Evolutionary conservation across 2,797 vertebrate genomes (phyloP).

Genomic region (Rallus crepitans): DNA sequence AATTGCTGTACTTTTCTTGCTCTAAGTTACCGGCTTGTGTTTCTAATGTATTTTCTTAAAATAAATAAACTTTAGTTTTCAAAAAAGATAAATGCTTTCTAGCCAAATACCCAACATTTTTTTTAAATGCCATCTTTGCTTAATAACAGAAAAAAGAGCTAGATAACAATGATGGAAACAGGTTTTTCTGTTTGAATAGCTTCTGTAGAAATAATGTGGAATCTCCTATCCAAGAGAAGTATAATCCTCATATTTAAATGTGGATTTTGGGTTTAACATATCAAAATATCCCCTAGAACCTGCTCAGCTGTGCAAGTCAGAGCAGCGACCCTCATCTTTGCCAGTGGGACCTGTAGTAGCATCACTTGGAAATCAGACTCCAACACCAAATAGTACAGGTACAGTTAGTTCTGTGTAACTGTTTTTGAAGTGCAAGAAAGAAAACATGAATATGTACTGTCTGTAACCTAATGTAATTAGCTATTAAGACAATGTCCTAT

Average conservation of each 20-base stretch:
- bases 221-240: background rate
- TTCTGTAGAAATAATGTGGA: background rate
- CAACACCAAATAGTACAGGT: slow-evolving; percentile 99
- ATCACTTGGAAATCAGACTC: slow-evolving; percentile 94
- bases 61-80: background rate
- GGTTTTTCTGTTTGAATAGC: background rate
- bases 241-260: background rate
- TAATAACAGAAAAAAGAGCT: background rate
- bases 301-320: slow-evolving; percentile 93
- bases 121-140: background rate
- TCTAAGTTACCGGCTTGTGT: background rate
- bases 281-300: slow-evolving; percentile 84
- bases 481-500: background rate
- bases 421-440: background rate
- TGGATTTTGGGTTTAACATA: background rate
- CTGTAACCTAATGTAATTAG: background rate
- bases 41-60: background rate
- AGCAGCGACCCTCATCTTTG: slow-evolving; percentile 95
- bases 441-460: background rate
- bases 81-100: background rate
- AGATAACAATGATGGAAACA: rapidly evolving
- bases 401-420: background rate
- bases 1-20: background rate
- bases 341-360: slow-evolving; percentile 93
- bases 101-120: background rate